Evolutionary conservation across 2,113 vertebrate genomes (phyloP).

Genomic region (Natator depressus): DNA sequence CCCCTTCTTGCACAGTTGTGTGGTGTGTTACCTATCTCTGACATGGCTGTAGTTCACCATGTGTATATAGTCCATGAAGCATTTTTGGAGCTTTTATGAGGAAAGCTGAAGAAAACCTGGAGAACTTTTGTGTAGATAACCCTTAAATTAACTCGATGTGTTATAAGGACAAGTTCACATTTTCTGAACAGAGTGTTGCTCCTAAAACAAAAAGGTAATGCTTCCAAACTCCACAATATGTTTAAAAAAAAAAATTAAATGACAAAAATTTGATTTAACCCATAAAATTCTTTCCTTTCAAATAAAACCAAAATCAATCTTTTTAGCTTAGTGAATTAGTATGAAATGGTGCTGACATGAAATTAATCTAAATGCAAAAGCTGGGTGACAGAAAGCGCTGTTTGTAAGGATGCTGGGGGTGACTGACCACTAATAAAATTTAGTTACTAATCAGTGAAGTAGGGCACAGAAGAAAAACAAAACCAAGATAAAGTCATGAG

Average conservation of each 20-base stretch:
- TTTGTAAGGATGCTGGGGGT: neutral
- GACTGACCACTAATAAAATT: neutral
- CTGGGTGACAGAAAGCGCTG: neutral
- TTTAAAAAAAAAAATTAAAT: neutral
- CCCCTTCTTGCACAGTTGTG: rapidly evolving
- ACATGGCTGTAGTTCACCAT: neutral
- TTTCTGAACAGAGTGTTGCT: neutral
- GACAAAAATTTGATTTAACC: neutral
- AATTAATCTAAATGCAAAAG: neutral
- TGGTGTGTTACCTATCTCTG: neutral
- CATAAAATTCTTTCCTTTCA: neutral
- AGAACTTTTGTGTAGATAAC: neutral
- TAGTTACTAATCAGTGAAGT: neutral
- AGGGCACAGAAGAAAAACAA: neutral
- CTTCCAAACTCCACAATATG: neutral
- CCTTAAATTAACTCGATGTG: neutral
- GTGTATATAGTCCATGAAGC: neutral
- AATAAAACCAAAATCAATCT: neutral
- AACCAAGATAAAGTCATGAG: neutral
- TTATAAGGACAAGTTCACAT: neutral
- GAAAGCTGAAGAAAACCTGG: neutral
- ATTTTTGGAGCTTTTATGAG: neutral
- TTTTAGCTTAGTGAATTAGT: neutral
- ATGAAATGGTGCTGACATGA: neutral
- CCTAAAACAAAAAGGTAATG: neutral